phyloP scores from a whole-genome alignment of 2,797 vertebrate genomes.

The Leptodactylus fallax region DNA sequence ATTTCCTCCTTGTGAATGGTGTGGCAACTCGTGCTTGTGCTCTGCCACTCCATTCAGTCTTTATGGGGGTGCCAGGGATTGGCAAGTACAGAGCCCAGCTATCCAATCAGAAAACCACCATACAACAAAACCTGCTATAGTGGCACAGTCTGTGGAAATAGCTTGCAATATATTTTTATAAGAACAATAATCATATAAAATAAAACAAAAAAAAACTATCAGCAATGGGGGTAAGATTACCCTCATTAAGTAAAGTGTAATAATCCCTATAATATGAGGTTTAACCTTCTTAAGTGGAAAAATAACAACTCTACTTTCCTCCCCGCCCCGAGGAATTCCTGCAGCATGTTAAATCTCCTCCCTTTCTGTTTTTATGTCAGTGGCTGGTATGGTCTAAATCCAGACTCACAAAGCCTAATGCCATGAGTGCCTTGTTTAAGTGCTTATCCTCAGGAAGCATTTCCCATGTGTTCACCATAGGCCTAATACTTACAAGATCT shows the following conservation, averaged over 20 bases:
- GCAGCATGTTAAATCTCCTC: neutral
- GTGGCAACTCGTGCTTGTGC: too few relatives aligned
- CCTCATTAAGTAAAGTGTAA: neutral
- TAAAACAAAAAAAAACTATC: neutral
- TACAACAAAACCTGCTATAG: too few relatives aligned
- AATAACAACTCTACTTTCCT: neutral
- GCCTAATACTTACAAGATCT: conserved; percentile 21
- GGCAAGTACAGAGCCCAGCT: too few relatives aligned
- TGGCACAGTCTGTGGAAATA: neutral
- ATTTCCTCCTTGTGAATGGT: too few relatives aligned
- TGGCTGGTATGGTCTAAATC: neutral
- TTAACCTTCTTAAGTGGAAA: conserved; percentile 7
- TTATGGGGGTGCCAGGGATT: too few relatives aligned
- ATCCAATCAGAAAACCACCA: too few relatives aligned
- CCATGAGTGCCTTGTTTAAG: conserved; percentile 1
- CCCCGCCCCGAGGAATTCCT: neutral
- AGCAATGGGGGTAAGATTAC: neutral
- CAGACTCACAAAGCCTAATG: conserved; percentile 19
- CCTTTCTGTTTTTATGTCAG: neutral
- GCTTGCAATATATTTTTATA: neutral
- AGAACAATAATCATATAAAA: neutral
- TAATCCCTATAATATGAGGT: neutral
- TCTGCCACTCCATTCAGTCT: too few relatives aligned
- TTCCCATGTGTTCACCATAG: conserved; percentile 11
- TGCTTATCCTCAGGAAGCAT: neutral